phyloP scores from a whole-genome alignment of 2,888 invertebrate species.

The Luffia ferchaultella region DNA sequence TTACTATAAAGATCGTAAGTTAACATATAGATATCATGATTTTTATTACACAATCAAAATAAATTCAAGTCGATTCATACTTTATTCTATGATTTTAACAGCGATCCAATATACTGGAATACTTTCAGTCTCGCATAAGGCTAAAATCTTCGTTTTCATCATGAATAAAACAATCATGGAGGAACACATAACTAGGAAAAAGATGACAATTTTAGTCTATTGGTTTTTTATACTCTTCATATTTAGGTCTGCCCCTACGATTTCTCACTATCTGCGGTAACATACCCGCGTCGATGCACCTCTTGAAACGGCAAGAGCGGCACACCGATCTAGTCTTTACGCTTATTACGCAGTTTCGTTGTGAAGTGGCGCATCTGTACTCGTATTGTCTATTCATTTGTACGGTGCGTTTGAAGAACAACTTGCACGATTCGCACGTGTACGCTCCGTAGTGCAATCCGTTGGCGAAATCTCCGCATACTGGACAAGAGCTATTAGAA shows the following conservation, averaged over 20 bases:
- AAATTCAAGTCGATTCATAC: too few relatives aligned
- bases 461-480: conserved; percentile 28
- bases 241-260: conserved; percentile 1
- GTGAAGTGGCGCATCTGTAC: conserved; percentile 22
- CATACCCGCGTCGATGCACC: conserved; percentile 31
- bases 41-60: too few relatives aligned
- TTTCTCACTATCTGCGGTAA: conserved; percentile 20
- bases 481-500: conserved; percentile 26
- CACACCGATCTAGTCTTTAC: conserved; percentile 27
- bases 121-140: too few relatives aligned
- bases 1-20: too few relatives aligned
- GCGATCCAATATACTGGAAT: too few relatives aligned
- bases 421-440: conserved; percentile 37
- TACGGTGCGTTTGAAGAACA: conserved; percentile 35
- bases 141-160: too few relatives aligned
- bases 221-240: background rate
- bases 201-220: too few relatives aligned
- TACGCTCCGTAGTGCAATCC: conserved; percentile 32
- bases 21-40: too few relatives aligned
- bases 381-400: conserved; percentile 21
- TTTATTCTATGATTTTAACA: too few relatives aligned
- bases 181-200: too few relatives aligned
- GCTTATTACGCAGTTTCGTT: conserved; percentile 21
- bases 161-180: too few relatives aligned
- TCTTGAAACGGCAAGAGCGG: conserved; percentile 26